Percentiles rank a stretch among this genome's conserved stretches.
Conservation (phyloP, 2,797 vertebrate species). For the Adelosebastes latens region DNA sequence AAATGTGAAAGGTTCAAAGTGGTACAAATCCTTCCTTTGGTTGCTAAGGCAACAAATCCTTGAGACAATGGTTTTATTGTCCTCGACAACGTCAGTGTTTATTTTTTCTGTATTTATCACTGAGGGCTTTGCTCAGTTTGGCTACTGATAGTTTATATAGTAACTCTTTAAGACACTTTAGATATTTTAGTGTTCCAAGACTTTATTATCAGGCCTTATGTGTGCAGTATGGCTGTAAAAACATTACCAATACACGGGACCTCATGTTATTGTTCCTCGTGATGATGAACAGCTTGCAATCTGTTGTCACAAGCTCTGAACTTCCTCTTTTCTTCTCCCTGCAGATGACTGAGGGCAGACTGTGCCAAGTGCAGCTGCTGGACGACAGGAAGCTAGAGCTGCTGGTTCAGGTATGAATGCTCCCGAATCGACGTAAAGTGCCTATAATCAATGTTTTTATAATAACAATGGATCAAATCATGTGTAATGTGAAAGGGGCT, state of each 20-base stretch:
- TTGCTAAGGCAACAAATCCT: constrained; percentile 67
- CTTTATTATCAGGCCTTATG: not conserved
- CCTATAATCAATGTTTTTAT: not conserved
- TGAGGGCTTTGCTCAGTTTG: constrained; percentile 1
- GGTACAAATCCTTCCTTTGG: constrained; percentile 51
- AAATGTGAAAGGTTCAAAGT: constrained; percentile 23
- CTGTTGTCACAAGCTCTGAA: constrained; percentile 24
- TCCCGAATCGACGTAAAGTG: not conserved
- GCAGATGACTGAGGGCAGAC: constrained; percentile 97
- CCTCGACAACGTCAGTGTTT: constrained; percentile 29
- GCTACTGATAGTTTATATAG: not conserved
- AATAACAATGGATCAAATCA: not conserved
- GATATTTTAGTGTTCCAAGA: not conserved
- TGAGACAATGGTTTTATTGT: constrained; percentile 68
- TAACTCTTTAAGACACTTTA: not conserved
- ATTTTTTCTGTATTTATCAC: constrained; percentile 15
- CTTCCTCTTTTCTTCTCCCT: constrained; percentile 36
- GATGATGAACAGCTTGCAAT: constrained; percentile 13
- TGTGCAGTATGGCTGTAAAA: not conserved
- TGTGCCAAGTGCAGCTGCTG: constrained; percentile 96
- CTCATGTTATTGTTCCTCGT: constrained; percentile 5
- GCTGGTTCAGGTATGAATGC: constrained; percentile 94
- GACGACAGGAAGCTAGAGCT: constrained; percentile 97
- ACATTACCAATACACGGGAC: not conserved
- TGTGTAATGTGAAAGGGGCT: not conserved